Evolutionary conservation across 1,140 invertebrate species (phyloP).

Genomic region (Bombus impatiens): DNA sequence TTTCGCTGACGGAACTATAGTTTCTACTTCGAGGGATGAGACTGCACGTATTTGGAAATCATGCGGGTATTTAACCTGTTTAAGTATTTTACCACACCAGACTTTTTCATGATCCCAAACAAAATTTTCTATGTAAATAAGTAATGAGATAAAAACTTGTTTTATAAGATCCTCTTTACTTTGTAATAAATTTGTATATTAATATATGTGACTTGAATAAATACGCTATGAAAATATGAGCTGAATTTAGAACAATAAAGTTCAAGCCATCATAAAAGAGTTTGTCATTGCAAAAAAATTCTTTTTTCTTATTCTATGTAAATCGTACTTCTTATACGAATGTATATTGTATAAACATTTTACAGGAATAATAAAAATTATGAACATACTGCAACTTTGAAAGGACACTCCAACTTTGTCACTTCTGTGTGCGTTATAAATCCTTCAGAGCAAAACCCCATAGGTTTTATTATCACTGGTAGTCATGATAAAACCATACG

Average conservation of each 20-base stretch:
- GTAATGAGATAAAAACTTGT: background rate
- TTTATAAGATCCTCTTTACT: background rate
- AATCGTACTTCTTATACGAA: background rate
- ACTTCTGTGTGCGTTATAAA: conserved; percentile 89
- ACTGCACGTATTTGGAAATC: conserved; percentile 93
- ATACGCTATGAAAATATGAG: background rate
- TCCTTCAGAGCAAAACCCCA: conserved; percentile 86
- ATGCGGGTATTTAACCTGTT: conserved; percentile 84
- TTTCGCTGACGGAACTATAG: conserved; percentile 87
- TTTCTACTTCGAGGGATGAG: conserved; percentile 94
- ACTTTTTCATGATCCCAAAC: background rate
- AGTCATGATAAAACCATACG: conserved; percentile 94
- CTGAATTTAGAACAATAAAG: background rate
- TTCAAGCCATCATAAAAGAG: background rate
- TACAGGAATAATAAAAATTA: conserved; percentile 84
- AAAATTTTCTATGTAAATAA: background rate
- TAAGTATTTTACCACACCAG: background rate
- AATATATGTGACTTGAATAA: background rate
- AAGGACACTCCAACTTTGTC: conserved; percentile 94
- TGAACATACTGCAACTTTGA: conserved; percentile 86
- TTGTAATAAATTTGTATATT: background rate
- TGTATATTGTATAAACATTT: conserved; percentile 41
- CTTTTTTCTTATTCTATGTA: too few species aligned
- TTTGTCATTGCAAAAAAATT: too few species aligned
- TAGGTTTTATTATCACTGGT: conserved; percentile 93